Evolutionary conservation across 2,888 invertebrate genomes (phyloP).

Genomic region (Bombyx huttoni): DNA sequence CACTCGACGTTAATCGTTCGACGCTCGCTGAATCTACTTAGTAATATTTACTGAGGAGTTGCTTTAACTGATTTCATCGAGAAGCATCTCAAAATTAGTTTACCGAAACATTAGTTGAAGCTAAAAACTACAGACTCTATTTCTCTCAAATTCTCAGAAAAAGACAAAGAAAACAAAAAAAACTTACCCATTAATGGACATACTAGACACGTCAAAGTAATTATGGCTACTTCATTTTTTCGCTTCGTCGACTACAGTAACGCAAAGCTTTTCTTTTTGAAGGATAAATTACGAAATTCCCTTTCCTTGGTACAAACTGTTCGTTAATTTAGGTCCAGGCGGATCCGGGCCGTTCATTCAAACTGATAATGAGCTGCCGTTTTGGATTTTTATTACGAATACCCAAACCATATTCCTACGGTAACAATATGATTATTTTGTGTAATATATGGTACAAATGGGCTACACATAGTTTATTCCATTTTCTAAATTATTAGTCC

Average conservation of each 20-base stretch:
- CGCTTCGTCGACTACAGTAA: constrained; percentile 8
- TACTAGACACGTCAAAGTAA: constrained; percentile 12
- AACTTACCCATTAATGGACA: constrained; percentile 2
- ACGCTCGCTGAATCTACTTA: constrained; percentile 1
- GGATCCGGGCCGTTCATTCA: constrained; percentile 8
- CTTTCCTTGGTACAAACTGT: constrained; percentile 19
- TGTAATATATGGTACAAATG: not conserved
- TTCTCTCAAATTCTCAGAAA: not conserved
- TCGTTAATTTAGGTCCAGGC: constrained; percentile 23
- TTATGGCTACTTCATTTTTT: constrained; percentile 13
- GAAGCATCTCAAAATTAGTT: constrained; percentile 1
- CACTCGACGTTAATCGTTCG: not conserved
- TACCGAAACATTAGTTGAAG: not conserved
- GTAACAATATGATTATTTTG: not conserved
- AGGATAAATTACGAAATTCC: constrained; percentile 12
- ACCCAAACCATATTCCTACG: constrained; percentile 2
- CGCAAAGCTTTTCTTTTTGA: constrained; percentile 12
- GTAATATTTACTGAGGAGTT: not conserved
- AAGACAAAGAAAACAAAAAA: not conserved
- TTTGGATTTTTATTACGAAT: constrained; percentile 9
- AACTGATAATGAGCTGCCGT: constrained; percentile 13
- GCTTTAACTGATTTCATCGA: constrained; percentile 1
- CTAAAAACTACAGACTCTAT: not conserved
- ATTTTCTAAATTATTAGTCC: not conserved
- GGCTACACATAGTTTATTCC: not conserved